A percentile compares a stretch with the other conserved stretches of the same genome.
Evolutionary conservation across 2,888 invertebrate species (phyloP).

Genomic region (Bursaphelenchus okinawaensis): DNA sequence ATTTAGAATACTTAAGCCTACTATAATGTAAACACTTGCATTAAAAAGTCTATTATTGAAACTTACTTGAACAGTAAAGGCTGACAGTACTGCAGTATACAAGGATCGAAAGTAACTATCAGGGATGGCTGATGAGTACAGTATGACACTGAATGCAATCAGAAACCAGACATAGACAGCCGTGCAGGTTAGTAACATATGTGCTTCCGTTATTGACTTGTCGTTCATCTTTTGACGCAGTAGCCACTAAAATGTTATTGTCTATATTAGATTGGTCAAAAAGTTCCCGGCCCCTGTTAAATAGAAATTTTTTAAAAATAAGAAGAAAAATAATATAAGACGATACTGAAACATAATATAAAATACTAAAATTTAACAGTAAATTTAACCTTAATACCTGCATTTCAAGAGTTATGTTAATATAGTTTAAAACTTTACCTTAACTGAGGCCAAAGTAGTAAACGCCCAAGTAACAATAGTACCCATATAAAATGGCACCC

Average conservation of each 20-base stretch:
- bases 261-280: constrained; percentile 3
- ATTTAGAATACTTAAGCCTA: no score
- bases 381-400: no score
- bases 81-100: constrained; percentile 40
- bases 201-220: constrained; percentile 6
- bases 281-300: neutral
- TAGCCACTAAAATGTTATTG: constrained; percentile 4
- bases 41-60: no score
- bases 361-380: no score
- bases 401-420: no score
- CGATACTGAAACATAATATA: no score
- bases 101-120: constrained; percentile 42
- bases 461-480: constrained; percentile 29
- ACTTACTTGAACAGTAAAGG: constrained; percentile 43
- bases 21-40: no score
- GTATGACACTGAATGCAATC: constrained; percentile 19
- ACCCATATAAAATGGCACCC: constrained; percentile 49
- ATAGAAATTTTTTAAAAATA: neutral
- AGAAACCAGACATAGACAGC: constrained; percentile 19
- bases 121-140: constrained; percentile 16
- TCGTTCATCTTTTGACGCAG: neutral
- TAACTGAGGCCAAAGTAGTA: constrained; percentile 11
- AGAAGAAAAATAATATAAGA: no score
- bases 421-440: no score
- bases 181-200: constrained; percentile 6